Evolutionary conservation across 2,888 invertebrate genomes (phyloP).

Genomic region (Leucozona laternaria): DNA sequence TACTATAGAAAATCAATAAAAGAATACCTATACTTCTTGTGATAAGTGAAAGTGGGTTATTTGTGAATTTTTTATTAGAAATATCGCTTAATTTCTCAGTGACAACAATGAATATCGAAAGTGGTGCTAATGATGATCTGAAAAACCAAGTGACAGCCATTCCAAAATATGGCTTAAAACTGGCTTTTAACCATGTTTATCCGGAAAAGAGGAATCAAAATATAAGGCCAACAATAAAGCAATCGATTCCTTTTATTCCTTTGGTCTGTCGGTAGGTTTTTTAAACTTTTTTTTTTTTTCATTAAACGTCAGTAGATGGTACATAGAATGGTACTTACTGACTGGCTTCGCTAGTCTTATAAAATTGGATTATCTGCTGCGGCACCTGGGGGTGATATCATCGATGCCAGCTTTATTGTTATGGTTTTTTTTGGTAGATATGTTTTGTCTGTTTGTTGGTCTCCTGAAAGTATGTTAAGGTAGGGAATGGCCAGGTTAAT

Average conservation of each 20-base stretch:
- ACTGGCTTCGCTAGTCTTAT: slow-evolving; percentile 7
- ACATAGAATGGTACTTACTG: too few species aligned
- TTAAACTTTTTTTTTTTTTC: too few species aligned
- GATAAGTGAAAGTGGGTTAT: slow-evolving; percentile 53
- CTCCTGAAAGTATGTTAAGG: slow-evolving; percentile 49
- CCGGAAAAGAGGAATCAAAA: slow-evolving; percentile 89
- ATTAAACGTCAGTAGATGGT: too few species aligned
- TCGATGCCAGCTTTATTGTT: slow-evolving; percentile 49
- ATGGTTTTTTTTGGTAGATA: slow-evolving; percentile 4
- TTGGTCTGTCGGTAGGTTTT: slow-evolving; percentile 87
- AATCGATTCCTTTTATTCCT: slow-evolving; percentile 89
- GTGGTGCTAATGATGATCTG: slow-evolving; percentile 80
- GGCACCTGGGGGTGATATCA: slow-evolving; percentile 59
- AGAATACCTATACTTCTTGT: not conserved
- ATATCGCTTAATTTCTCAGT: not conserved
- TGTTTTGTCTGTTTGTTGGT: slow-evolving; percentile 16
- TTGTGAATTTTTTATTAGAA: slow-evolving; percentile 4
- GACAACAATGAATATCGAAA: slow-evolving; percentile 79
- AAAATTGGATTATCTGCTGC: not conserved
- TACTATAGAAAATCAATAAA: slow-evolving; percentile 29
- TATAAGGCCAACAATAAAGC: slow-evolving; percentile 87
- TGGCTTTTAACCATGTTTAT: slow-evolving; percentile 90
- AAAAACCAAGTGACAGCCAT: slow-evolving; percentile 82
- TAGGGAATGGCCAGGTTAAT: slow-evolving; percentile 48
- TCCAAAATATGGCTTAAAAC: slow-evolving; percentile 89